phyloP scores from a whole-genome alignment of 2,113 vertebrate genomes.

The Natator depressus region DNA sequence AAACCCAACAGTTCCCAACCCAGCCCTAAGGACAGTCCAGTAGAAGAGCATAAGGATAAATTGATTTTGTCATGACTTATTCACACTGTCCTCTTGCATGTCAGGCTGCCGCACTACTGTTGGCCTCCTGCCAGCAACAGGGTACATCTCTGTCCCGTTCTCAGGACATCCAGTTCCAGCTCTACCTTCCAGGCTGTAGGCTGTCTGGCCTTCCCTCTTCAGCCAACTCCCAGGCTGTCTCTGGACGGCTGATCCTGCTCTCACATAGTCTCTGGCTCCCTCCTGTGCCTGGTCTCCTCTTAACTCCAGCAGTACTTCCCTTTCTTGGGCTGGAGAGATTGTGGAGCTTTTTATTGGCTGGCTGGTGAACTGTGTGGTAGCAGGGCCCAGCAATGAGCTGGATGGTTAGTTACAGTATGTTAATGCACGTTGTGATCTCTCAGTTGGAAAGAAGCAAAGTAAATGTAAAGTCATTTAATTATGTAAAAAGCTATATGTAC shows the following conservation, averaged over 20 bases:
- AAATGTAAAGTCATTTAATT: constrained; percentile 10
- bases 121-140: not conserved
- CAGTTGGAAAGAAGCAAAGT: not conserved
- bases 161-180: not conserved
- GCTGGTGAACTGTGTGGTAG: not conserved
- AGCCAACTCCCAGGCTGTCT: not conserved
- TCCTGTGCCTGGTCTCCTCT: not conserved
- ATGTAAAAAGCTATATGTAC: not conserved
- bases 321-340: not conserved
- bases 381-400: not conserved
- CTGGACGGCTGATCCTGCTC: no score
- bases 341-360: not conserved
- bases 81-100: no score
- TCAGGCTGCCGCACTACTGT: not conserved
- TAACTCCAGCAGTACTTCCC: not conserved
- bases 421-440: not conserved
- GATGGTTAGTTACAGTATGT: not conserved
- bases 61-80: not conserved
- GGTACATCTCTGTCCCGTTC: not conserved
- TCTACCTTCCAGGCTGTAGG: not conserved
- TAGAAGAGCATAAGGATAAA: not conserved
- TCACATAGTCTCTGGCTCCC: no score
- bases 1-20: not conserved
- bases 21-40: not conserved
- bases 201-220: not conserved